phyloP scores from a whole-genome alignment of 2,797 vertebrate species.

The Gila robusta region DNA sequence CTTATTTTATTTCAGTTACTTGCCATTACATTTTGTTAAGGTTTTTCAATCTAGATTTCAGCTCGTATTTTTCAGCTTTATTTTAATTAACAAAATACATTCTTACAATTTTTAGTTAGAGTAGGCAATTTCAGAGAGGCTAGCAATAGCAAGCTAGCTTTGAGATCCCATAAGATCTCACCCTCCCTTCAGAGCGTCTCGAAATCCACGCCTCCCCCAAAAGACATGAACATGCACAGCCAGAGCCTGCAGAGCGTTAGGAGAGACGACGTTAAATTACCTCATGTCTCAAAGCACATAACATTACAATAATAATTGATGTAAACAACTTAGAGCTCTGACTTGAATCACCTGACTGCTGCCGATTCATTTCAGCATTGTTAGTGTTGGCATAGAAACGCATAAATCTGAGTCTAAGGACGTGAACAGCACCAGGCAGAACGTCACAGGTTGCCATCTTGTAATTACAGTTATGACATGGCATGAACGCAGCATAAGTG shows the following conservation, averaged over 20 bases:
- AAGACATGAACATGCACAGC: not conserved
- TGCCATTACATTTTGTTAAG: not conserved
- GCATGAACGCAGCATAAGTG: not conserved
- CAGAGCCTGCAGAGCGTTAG: not conserved
- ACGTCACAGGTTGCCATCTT: no score
- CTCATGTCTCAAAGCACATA: not conserved
- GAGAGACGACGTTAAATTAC: not conserved
- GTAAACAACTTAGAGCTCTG: no score
- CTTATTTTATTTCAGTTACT: not conserved
- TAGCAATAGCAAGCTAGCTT: not conserved
- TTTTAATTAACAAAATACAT: not conserved
- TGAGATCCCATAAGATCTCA: not conserved
- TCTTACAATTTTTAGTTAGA: not conserved
- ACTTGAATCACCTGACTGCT: no score
- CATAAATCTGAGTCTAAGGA: no score
- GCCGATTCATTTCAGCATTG: no score
- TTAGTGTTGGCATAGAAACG: no score
- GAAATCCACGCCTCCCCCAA: not conserved
- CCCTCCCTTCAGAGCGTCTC: not conserved
- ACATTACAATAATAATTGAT: not conserved
- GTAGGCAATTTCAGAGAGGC: not conserved
- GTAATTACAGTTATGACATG: no score
- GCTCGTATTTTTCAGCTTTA: not conserved
- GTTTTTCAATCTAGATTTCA: not conserved
- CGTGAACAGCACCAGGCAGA: no score